Evolutionary conservation across 2,113 vertebrate genomes (phyloP), one percentile per base, ranked within the genome.

Genomic region (Pipra filicauda): DNA sequence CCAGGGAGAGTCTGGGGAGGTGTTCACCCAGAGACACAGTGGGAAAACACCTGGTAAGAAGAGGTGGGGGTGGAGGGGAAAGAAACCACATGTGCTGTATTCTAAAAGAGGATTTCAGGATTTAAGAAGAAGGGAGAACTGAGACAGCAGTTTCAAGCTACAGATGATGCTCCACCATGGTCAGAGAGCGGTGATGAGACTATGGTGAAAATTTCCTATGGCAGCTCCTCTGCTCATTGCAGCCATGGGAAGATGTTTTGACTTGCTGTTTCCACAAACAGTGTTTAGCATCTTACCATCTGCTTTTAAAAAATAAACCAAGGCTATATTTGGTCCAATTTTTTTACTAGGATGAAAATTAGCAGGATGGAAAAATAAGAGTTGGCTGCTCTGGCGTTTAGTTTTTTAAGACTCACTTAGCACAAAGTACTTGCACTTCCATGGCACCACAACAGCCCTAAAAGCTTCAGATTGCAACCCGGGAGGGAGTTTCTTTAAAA

Each of bases 341-440:
- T 59, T 61, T 81, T 75, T 69, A 75, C 46, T 54, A 57, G 46
- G 44, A 58, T 35, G 69, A 66, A 88, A 66, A 88, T 65, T 33
- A 86, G 46, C 39, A 19, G 61, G 41, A 52, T 26, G 37, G 61
- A 87, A 84, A 91, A 85, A 52, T 2, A 21, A 54, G 51, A 89
- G 57, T 15, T 9, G 57, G 24, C 62, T 43, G 65, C 70, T 48
- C 49, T 30, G 61, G 73, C 70, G 8, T 28, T 92, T 86, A 52
- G 75, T 27, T 71, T 87, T 81, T 69, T 39, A 41, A 80, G 83
- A 70, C 67, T 58, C 58, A 51, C 52, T 69, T 12, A 62, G 91
- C 89, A 69, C 67, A 65, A 72, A 70, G 84, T 7, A 20, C 76
- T 87, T 91, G 88, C 35, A 26, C 86, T 93, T 72, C 84, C 77